A percentile compares a stretch with the other conserved stretches of the same genome.
These are phyloP conservation scores for Trachelus iudaicus DNA, from an alignment of 2,888 invertebrate genomes.

Conservation along the genomic window DNA sequence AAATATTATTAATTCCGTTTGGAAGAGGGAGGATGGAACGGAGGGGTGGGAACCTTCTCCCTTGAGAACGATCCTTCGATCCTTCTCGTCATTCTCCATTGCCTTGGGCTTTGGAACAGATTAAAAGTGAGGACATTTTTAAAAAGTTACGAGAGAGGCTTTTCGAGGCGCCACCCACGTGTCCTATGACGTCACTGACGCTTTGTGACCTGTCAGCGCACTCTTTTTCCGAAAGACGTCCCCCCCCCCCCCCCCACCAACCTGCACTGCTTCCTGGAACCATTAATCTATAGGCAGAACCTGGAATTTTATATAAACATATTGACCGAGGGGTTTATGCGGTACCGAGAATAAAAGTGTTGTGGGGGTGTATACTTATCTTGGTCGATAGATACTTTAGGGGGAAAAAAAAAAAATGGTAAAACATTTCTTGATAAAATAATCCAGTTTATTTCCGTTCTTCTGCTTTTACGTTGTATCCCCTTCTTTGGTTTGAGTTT, in stretches of 20 bases:
- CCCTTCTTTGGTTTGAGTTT: background rate
- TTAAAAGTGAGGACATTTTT: background rate
- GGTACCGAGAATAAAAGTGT: background rate
- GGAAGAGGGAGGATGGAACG: background rate
- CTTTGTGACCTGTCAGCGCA: too few relatives aligned
- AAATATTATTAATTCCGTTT: background rate
- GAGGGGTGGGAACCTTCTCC: background rate
- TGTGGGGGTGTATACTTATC: background rate
- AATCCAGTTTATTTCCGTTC: background rate
- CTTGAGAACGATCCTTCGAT: background rate
- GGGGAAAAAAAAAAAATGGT: background rate
- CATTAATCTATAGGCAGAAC: background rate
- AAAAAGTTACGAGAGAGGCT: background rate
- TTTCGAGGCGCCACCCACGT: background rate
- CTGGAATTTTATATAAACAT: background rate
- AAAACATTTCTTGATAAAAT: background rate
- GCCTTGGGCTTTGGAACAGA: background rate
- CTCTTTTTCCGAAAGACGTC: too few relatives aligned
- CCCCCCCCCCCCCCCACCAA: too few relatives aligned
- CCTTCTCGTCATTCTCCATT: background rate
- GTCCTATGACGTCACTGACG: too few relatives aligned
- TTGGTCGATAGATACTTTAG: background rate
- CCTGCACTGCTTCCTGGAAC: too few relatives aligned
- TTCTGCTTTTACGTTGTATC: too few relatives aligned
- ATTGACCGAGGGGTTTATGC: background rate